Percentiles rank a stretch among this genome's conserved stretches.
Conservation (phyloP, 1,140 invertebrate species). For the Copidosoma floridanum region DNA sequence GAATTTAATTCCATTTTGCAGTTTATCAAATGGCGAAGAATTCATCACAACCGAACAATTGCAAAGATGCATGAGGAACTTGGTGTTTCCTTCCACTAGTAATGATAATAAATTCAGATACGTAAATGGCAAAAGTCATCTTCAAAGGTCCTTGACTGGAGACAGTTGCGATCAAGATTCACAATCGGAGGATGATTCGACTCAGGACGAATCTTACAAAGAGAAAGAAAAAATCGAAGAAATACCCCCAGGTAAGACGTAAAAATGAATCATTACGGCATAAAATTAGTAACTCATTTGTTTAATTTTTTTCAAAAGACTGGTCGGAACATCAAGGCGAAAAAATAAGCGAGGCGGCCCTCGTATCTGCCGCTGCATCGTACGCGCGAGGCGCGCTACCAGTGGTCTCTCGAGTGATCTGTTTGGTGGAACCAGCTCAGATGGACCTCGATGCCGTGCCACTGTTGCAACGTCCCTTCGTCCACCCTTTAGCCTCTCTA, state of each 20-base stretch:
- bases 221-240: conserved; percentile 34
- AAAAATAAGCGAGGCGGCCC: conserved; percentile 74
- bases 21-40: conserved; percentile 79
- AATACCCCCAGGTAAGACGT: conserved; percentile 33
- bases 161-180: conserved; percentile 33
- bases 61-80: conserved; percentile 65
- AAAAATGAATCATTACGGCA: no score
- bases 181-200: conserved; percentile 40
- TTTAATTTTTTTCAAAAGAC: background rate
- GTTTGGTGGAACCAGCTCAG: conserved; percentile 65
- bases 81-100: conserved; percentile 48
- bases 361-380: conserved; percentile 77
- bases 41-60: conserved; percentile 81
- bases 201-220: conserved; percentile 12
- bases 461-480: conserved; percentile 66
- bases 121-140: conserved; percentile 23
- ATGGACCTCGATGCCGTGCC: conserved; percentile 68
- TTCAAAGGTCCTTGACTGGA: conserved; percentile 35
- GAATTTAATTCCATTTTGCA: conserved; percentile 45
- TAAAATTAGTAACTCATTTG: no score
- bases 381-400: conserved; percentile 78
- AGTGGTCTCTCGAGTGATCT: conserved; percentile 70
- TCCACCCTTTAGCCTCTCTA: conserved; percentile 69
- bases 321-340: conserved; percentile 61
- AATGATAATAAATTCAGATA: conserved; percentile 26